Base-by-base conservation (phyloP, 2,797 vertebrate genomes). In the Scyliorhinus canicula region DNA sequence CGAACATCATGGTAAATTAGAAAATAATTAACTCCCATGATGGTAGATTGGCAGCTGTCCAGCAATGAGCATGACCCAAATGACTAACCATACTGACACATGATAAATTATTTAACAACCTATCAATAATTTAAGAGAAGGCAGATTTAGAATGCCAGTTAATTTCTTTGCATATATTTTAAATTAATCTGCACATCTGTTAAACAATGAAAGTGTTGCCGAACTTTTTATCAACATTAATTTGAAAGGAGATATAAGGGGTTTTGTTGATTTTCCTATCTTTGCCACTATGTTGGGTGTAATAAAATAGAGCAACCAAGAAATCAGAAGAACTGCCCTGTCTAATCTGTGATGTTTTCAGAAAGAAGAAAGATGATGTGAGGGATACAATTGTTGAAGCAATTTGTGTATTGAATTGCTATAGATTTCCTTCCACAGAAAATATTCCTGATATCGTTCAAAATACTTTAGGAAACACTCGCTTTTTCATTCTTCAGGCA, bases 41-140 rank as follows among this genome's bases (percentile, higher is more conserved):
- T 94, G 65, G 67, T 74, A 71, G 93, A 94, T 94, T 94, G 93
- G 93, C 93, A 94, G 93, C 44, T 94, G 93, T 74, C 93, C 93
- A 94, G 67, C 31, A 71, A 35, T 74, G 35, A 94, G 67, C 67
- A 74, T 8, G 19, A 74, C 63, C 93, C 93, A 94, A 52, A 94
- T 69, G 93, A 74, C 93, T 74, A 71, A 50, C 93, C 50, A 74
- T 47, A 52, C 65, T 3, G 65, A 71, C 93, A 93, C 65, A 71
- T n/a, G 47, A 94, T 94, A 52, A 94, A 71, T 94, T 94, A 94
- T 94, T 94, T 74, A 94, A 60, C 26, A 94, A 71, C 65, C 67
- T 55, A 94, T 94, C 93, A 74, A 94, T 94, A 94, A 94, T 94
- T 50, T n/a, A 94, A 55, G 69, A 74, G 44, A 35, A 50, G 44